A percentile compares a stretch with the other conserved stretches of the same genome.
Conservation (phyloP, 2,797 vertebrate species). For the Holocentrus rufus region DNA sequence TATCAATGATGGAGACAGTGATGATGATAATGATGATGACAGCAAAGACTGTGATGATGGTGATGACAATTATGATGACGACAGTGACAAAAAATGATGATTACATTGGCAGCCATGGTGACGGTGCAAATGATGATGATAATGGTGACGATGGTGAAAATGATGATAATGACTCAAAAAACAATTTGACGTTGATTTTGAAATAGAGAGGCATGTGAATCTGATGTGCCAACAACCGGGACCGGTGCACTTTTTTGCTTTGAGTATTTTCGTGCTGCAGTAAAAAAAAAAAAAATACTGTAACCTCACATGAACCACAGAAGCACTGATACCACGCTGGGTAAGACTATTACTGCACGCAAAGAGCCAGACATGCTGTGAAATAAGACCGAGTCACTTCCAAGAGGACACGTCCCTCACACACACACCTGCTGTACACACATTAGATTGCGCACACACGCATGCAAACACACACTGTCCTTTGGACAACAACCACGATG, state of each 20-base stretch:
- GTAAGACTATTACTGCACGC: constrained; percentile 40
- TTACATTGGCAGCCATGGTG: too few relatives aligned
- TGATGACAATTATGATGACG: too few relatives aligned
- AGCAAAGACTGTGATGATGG: too few relatives aligned
- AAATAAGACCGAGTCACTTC: constrained; percentile 40
- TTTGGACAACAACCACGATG: constrained; percentile 34
- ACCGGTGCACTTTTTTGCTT: background rate
- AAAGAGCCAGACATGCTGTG: constrained; percentile 34
- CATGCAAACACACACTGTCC: constrained; percentile 26
- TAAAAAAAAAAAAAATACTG: too few relatives aligned
- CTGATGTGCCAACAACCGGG: constrained; percentile 7
- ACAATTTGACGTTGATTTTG: background rate
- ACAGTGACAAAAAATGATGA: too few relatives aligned
- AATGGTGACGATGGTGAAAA: too few relatives aligned
- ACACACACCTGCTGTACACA: constrained; percentile 15
- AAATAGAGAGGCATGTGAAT: constrained; percentile 1
- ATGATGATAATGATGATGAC: too few relatives aligned
- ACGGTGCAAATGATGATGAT: too few relatives aligned
- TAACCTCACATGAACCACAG: constrained; percentile 2
- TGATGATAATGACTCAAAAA: too few relatives aligned
- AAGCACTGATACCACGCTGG: constrained; percentile 4
- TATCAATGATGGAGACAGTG: too few relatives aligned
- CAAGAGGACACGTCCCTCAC: constrained; percentile 43
- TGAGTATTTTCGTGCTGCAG: constrained; percentile 11
- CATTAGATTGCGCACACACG: constrained; percentile 7